A percentile compares a stretch with the other conserved stretches of the same genome.
These are phyloP conservation scores for Operophtera brumata DNA, from an alignment of 2,888 invertebrate species.

Conservation along the genomic window DNA sequence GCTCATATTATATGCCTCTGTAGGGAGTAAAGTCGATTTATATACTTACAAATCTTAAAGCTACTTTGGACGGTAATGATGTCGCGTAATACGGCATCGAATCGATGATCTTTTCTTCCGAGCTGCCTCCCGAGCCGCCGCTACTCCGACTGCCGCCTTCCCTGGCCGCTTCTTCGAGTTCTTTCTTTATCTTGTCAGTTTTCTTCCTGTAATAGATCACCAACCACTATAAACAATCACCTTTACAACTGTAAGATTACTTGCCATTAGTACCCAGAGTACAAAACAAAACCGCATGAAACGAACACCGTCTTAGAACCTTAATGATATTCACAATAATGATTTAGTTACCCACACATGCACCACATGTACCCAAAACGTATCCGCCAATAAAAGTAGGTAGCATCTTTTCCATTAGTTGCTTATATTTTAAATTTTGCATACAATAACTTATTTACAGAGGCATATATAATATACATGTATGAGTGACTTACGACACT, in stretches of 20 bases:
- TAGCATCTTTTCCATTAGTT: neutral
- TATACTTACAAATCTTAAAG: slow-evolving; percentile 87
- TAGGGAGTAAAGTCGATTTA: neutral
- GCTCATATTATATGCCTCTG: too few species aligned
- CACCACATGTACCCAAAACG: slow-evolving; percentile 5
- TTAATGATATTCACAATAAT: slow-evolving; percentile 5
- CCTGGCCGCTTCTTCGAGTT: slow-evolving; percentile 93
- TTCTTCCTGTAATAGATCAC: slow-evolving; percentile 85
- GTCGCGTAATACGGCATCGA: slow-evolving; percentile 70
- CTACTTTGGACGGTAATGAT: slow-evolving; percentile 84
- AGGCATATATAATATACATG: neutral
- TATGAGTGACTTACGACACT: too few species aligned
- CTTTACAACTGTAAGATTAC: neutral
- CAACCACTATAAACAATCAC: slow-evolving; percentile 7
- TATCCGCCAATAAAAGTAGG: slow-evolving; percentile 4
- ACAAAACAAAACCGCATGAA: slow-evolving; percentile 3
- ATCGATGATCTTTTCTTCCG: slow-evolving; percentile 66
- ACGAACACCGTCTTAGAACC: slow-evolving; percentile 14
- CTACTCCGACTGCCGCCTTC: slow-evolving; percentile 81
- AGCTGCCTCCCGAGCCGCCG: slow-evolving; percentile 63
- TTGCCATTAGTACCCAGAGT: slow-evolving; percentile 12
- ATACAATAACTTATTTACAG: slow-evolving; percentile 7
- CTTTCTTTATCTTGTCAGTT: slow-evolving; percentile 92
- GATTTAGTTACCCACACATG: slow-evolving; percentile 15
- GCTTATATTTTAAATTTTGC: neutral